Conservation (phyloP, 2,888 invertebrate species). For the Aromia moschata region DNA sequence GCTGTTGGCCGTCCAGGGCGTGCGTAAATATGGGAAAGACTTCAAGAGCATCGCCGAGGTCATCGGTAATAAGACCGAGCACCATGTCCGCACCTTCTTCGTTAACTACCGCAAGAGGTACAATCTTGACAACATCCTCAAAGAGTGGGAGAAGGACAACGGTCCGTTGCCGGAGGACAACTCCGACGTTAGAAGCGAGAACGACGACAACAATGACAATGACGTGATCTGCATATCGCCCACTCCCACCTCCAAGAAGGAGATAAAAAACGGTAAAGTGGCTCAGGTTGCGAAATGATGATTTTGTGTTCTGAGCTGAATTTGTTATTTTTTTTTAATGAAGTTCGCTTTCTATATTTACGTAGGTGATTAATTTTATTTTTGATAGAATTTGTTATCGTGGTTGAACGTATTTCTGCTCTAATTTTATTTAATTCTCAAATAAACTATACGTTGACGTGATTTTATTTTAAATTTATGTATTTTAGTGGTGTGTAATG, state of each 20-base stretch:
- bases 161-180: constrained; percentile 62
- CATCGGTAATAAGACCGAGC: constrained; percentile 93
- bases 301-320: constrained; percentile 33
- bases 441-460: constrained; percentile 22
- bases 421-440: constrained; percentile 6
- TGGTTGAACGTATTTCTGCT: constrained; percentile 3
- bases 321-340: constrained; percentile 14
- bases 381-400: constrained; percentile 10
- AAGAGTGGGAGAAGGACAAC: constrained; percentile 85
- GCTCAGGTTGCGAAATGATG: constrained; percentile 54
- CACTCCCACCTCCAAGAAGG: constrained; percentile 59
- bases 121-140: constrained; percentile 55
- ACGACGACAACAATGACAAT: constrained; percentile 52
- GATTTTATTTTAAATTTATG: constrained; percentile 12
- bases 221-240: constrained; percentile 64
- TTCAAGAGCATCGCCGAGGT: constrained; percentile 95
- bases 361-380: constrained; percentile 21
- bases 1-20: constrained; percentile 88
- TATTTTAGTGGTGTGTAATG: neutral
- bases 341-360: constrained; percentile 3
- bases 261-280: constrained; percentile 54
- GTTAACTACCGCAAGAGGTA: constrained; percentile 82
- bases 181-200: constrained; percentile 50
- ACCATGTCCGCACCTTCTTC: constrained; percentile 91
- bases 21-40: constrained; percentile 83